Conservation (phyloP, 2,888 invertebrate species). For the Eurytoma adleriae region DNA sequence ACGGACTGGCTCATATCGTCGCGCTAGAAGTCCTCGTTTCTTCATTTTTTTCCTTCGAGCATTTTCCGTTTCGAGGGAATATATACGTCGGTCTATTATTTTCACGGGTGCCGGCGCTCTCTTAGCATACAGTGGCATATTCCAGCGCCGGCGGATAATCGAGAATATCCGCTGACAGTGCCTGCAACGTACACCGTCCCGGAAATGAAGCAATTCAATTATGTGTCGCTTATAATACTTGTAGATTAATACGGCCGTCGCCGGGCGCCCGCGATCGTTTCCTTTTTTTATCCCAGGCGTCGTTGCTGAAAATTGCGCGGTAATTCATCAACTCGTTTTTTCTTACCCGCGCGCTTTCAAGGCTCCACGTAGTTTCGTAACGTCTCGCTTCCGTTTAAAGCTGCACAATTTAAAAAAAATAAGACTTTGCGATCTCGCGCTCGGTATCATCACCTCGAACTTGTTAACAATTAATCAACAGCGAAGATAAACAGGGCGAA, state of each 20-base stretch:
- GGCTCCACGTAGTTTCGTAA: background rate
- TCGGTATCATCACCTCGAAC: background rate
- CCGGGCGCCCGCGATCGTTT: constrained; percentile 3
- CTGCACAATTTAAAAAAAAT: background rate
- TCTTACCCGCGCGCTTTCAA: background rate
- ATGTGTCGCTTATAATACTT: constrained; percentile 52
- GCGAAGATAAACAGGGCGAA: background rate
- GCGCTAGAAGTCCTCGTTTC: background rate
- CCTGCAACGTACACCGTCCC: constrained; percentile 17
- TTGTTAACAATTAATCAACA: constrained; percentile 14
- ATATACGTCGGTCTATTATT: constrained; percentile 40
- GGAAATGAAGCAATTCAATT: constrained; percentile 56
- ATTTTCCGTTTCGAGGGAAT: constrained; percentile 39
- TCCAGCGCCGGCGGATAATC: constrained; percentile 46
- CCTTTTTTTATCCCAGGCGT: constrained; percentile 7
- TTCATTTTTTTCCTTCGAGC: background rate
- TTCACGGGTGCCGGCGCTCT: constrained; percentile 46
- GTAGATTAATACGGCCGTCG: constrained; percentile 39
- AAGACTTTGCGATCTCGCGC: background rate
- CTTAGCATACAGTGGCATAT: constrained; percentile 28
- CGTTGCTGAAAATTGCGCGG: constrained; percentile 24
- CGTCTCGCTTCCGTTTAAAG: background rate
- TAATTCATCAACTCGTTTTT: constrained; percentile 18
- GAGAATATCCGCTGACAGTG: constrained; percentile 54
- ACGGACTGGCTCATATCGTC: constrained; percentile 4